Conservation (phyloP, 2,797 vertebrate species). For the Fratercula arctica region DNA sequence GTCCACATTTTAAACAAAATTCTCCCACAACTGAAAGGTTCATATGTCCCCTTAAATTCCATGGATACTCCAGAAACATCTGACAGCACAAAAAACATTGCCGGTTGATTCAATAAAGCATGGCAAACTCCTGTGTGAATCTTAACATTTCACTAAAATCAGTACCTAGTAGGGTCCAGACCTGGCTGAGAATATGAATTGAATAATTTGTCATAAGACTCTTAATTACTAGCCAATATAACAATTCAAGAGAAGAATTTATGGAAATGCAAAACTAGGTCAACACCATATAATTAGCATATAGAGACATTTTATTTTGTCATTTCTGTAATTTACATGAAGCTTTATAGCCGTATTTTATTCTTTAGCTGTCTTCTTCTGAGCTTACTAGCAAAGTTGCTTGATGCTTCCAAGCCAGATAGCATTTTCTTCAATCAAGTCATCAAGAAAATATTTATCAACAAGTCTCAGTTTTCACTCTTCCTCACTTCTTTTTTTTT, state of each 20-base stretch:
- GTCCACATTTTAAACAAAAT: not conserved
- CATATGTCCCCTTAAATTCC: not conserved
- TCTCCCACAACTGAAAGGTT: not conserved
- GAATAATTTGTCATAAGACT: conserved; percentile 11
- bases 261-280: conserved; percentile 22
- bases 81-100: not conserved
- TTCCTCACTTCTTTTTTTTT: not conserved
- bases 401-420: not conserved
- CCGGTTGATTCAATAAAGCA: not conserved
- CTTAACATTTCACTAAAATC: not conserved
- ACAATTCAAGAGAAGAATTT: conserved; percentile 1
- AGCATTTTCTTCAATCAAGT: not conserved
- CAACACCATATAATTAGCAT: conserved; percentile 21
- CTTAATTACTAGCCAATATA: conserved; percentile 19
- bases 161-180: not conserved
- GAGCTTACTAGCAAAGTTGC: not conserved
- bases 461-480: not conserved
- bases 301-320: conserved; percentile 11
- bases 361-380: not conserved
- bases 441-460: not conserved
- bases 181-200: not conserved
- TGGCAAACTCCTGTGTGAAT: not conserved
- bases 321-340: not conserved
- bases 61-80: not conserved
- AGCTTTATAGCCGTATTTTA: not conserved